These are phyloP conservation scores for Semnornis frantzii DNA, from an alignment of 2,113 vertebrate species.

Conservation along the genomic window DNA sequence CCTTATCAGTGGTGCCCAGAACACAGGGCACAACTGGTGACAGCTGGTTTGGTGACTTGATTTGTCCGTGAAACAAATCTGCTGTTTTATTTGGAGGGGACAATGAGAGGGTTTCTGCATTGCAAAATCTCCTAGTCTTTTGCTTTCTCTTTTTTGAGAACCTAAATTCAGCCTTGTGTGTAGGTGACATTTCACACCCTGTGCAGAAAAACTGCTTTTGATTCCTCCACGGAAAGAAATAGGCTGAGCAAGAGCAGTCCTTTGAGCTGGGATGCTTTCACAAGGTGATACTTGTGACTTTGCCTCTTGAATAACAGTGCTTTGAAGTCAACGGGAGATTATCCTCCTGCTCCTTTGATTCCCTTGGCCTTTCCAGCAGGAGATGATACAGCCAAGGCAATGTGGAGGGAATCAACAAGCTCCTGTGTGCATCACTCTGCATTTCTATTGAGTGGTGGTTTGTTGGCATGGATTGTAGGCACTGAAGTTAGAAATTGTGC, in stretches of 20 bases:
- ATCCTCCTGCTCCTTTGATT: neutral
- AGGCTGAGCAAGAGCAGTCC: neutral
- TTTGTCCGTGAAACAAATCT: neutral
- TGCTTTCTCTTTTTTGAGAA: neutral
- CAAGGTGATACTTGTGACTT: neutral
- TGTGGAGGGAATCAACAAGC: neutral
- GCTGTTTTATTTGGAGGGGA: neutral
- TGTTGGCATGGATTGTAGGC: rapidly evolving
- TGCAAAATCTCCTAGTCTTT: neutral
- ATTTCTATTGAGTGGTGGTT: neutral
- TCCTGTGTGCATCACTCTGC: neutral
- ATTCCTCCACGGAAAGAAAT: neutral
- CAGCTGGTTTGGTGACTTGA: neutral
- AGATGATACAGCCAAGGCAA: neutral
- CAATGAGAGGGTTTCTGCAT: neutral
- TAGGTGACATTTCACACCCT: neutral
- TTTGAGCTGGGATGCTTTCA: neutral
- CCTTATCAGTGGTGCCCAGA: too few species aligned
- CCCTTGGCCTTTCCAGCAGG: neutral
- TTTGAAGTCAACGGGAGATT: neutral
- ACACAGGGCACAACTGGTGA: neutral
- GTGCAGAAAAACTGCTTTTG: neutral
- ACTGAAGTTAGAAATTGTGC: neutral
- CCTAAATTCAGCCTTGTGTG: neutral
- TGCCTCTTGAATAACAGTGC: neutral